Conservation (phyloP, 2,797 vertebrate genomes). For the Glyptemys insculpta region DNA sequence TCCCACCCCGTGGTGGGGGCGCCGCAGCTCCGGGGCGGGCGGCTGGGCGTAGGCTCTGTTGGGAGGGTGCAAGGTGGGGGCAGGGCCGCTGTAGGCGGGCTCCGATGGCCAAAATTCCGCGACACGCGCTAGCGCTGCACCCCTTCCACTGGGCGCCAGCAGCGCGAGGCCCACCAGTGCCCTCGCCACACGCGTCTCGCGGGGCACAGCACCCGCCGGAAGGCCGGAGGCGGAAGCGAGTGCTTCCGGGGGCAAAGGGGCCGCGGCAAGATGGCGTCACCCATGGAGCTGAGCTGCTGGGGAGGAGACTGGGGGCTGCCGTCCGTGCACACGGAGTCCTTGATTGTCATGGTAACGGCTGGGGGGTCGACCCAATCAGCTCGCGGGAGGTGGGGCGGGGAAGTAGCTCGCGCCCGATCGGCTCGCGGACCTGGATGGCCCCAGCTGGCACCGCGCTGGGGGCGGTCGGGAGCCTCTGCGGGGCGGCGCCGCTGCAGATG, state of each 20-base stretch:
- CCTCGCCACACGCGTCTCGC: too few species aligned
- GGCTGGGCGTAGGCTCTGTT: too few species aligned
- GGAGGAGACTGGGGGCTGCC: conserved; percentile 95
- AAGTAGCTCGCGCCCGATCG: neutral
- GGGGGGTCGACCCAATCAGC: neutral
- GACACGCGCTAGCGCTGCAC: too few species aligned
- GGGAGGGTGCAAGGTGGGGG: neutral
- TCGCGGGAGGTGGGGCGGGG: neutral
- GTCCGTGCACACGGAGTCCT: conserved; percentile 92
- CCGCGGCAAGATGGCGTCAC: conserved; percentile 87
- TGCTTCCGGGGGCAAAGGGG: conserved; percentile 26
- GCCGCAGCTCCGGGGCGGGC: too few species aligned
- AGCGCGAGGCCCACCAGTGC: neutral
- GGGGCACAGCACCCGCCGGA: neutral
- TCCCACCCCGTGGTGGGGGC: too few species aligned
- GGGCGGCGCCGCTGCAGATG: neutral
- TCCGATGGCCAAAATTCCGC: too few species aligned
- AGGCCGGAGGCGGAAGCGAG: accelerated
- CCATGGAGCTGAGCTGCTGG: conserved; percentile 96
- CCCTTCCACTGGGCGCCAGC: neutral
- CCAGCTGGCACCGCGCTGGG: neutral
- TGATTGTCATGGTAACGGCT: conserved; percentile 91
- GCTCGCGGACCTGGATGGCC: neutral
- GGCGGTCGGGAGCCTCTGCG: neutral
- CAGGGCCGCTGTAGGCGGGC: too few species aligned